These are phyloP conservation scores for Aleiodes leptofemur DNA, from an alignment of 2,888 invertebrate genomes.

Conservation along the genomic window DNA sequence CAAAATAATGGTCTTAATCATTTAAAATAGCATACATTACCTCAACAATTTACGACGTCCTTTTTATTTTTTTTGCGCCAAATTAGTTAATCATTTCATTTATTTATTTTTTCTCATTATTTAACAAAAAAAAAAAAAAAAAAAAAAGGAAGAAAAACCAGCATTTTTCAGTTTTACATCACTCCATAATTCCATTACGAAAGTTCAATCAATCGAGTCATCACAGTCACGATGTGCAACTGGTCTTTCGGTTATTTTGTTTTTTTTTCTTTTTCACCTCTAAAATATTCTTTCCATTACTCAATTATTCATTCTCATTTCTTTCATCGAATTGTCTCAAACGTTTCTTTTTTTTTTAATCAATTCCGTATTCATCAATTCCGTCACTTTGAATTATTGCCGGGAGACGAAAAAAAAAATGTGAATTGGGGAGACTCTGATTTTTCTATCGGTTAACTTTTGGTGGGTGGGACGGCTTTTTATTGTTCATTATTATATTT, in stretches of 20 bases:
- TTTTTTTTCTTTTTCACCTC: background rate
- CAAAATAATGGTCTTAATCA: conserved; percentile 37
- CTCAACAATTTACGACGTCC: conserved; percentile 23
- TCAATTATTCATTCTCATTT: background rate
- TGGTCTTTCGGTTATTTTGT: background rate
- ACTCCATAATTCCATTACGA: no score
- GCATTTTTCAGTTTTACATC: no score
- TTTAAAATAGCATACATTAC: conserved; percentile 27
- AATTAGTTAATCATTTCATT: conserved; percentile 11
- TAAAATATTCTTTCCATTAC: background rate
- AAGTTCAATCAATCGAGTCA: no score
- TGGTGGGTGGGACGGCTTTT: conserved; percentile 47
- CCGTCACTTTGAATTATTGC: no score
- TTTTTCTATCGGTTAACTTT: conserved; percentile 1
- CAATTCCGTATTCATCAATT: background rate
- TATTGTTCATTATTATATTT: conserved; percentile 56
- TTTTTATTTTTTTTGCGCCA: background rate
- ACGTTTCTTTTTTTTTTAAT: background rate
- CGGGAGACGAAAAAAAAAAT: no score
- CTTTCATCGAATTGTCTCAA: background rate
- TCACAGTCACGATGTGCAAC: no score
- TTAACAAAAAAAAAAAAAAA: no score
- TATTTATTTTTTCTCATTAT: background rate
- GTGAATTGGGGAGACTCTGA: no score
- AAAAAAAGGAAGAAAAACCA: no score